Evolutionary conservation across 2,888 invertebrate genomes (phyloP).

Genomic region (Philonicus albiceps): DNA sequence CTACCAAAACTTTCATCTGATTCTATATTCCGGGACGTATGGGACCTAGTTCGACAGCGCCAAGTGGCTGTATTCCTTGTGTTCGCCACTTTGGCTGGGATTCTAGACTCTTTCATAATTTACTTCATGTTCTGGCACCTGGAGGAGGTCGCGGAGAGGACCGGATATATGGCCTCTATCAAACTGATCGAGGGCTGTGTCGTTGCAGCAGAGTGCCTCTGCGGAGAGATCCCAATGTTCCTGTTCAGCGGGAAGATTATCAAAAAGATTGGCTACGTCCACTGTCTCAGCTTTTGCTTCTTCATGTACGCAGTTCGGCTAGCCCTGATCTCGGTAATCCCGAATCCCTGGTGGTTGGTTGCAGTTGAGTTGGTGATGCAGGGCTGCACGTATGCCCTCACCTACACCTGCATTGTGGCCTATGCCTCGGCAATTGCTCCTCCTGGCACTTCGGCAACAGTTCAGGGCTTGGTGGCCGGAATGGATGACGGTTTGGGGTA

Average conservation of each 20-base stretch:
- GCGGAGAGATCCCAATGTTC: conserved; percentile 82
- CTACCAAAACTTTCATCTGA: conserved; percentile 73
- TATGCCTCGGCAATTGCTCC: conserved; percentile 74
- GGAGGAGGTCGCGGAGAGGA: conserved; percentile 75
- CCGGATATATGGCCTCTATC: conserved; percentile 70
- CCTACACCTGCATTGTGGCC: conserved; percentile 82
- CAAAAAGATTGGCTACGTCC: conserved; percentile 78
- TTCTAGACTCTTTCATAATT: conserved; percentile 81
- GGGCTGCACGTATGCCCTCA: conserved; percentile 87
- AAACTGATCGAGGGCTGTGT: conserved; percentile 82
- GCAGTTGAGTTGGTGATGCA: conserved; percentile 82
- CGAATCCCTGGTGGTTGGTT: conserved; percentile 84
- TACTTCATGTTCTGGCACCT: conserved; percentile 86
- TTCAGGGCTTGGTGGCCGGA: conserved; percentile 87
- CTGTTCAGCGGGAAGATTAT: conserved; percentile 78
- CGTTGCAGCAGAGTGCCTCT: conserved; percentile 79
- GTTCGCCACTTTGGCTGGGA: conserved; percentile 79
- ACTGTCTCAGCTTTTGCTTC: conserved; percentile 80
- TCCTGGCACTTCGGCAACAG: conserved; percentile 80
- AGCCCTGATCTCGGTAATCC: conserved; percentile 76
- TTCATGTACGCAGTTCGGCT: conserved; percentile 79
- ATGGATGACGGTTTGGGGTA: conserved; percentile 87
- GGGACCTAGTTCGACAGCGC: conserved; percentile 69
- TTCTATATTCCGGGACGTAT: conserved; percentile 74
- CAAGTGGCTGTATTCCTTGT: conserved; percentile 74